Base-by-base conservation (phyloP, 1,140 invertebrate genomes). In the Acromyrmex charruanus region DNA sequence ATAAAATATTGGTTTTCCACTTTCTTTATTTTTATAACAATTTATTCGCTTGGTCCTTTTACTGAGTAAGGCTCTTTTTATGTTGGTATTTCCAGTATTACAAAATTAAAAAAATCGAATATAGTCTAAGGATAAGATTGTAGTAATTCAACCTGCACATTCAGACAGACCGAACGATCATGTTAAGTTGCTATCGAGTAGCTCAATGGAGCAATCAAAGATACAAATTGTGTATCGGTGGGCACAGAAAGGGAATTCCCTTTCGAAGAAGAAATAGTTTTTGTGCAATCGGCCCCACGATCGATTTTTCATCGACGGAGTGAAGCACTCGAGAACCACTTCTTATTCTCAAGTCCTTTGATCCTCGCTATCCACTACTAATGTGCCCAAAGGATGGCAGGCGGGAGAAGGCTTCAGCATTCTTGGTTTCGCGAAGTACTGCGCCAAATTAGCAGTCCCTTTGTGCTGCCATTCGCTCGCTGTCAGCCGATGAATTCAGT, bases 391-490 rank as follows among this genome's bases (percentile, higher is more conserved):
- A 74, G 55, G 55, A 74, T 35, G 39, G 28, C 55, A 61, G 31
- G 35, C 65, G 2, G 25, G 31, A 59, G 59, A 65, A 89, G 82
- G 31, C 28, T 61, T 28, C 61, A 53, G 68, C 66, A 65, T 51
- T 58, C 35, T 49, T 55, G 44, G 49, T 74, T 75, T 81, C 49
- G 59, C 55, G 84, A 82, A 74, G 87, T 77, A 81, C 75, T 61
- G 31, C 77, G 87, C 44, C 81, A 89, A 91, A 91, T 91, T 91
- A 91, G 90, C 88, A 89, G 87, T 79, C 88, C 79, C 75, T 90
- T 91, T 91, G 90, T 91, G 86, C 88, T 88, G 87, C 90, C 90
- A 91, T 81, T 91, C 90, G 87, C 71, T 88, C 71, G 77, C 77
- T 91, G 88, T 77, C 89, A 84, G 90, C 85, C 88, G 85, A 61